phyloP scores from a whole-genome alignment of 2,888 invertebrate species.

The Vandiemenella viatica region DNA sequence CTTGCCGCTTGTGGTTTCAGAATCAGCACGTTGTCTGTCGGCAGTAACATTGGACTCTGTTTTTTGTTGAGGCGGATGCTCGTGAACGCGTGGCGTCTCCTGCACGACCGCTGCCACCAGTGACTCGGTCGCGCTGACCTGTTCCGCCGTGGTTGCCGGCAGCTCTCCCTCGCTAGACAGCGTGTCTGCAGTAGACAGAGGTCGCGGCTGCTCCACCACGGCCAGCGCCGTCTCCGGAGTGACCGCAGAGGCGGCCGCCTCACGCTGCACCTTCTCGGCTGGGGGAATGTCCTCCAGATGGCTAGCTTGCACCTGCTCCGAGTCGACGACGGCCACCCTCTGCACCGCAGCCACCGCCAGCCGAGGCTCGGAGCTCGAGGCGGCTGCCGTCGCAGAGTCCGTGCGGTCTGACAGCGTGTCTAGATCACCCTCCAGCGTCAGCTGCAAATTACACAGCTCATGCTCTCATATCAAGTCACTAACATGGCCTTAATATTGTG shows the following conservation, averaged over 20 bases:
- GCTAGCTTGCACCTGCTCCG: too few relatives aligned
- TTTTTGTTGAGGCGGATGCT: too few relatives aligned
- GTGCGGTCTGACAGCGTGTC: constrained; percentile 12
- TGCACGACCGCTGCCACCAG: background rate
- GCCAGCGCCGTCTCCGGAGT: background rate
- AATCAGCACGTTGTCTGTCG: constrained; percentile 1
- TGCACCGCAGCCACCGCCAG: constrained; percentile 22
- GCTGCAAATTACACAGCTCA: too few relatives aligned
- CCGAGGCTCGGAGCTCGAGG: too few relatives aligned
- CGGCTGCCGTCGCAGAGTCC: too few relatives aligned
- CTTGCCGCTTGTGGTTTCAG: constrained; percentile 2
- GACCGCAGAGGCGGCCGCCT: background rate
- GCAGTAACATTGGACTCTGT: background rate
- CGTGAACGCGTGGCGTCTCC: too few relatives aligned
- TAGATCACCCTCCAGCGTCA: constrained; percentile 14
- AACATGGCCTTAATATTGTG: too few relatives aligned
- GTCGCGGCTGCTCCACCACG: background rate
- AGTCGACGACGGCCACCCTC: too few relatives aligned
- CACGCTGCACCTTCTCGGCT: background rate
- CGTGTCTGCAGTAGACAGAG: background rate
- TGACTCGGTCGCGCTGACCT: too few relatives aligned
- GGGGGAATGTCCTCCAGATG: background rate
- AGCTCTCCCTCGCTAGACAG: background rate
- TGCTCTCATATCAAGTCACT: too few relatives aligned
- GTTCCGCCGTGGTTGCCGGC: background rate